Evolutionary conservation across 2,113 vertebrate genomes (phyloP), one percentile per base, ranked within the genome.

Genomic region (Otis tarda): DNA sequence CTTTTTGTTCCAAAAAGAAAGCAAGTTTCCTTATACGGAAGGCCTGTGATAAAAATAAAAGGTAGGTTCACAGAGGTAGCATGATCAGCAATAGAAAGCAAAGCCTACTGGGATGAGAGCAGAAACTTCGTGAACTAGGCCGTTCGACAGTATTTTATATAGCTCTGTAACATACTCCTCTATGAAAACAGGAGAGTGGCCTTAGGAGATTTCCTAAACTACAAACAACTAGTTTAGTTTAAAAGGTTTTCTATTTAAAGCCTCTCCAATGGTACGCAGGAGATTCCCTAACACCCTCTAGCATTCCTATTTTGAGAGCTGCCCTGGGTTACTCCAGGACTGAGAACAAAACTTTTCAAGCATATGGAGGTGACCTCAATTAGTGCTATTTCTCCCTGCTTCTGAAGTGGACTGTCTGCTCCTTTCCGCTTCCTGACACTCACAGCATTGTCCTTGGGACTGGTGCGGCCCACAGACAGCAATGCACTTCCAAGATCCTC

Each of bases 231-330:
- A 49, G 35, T 85, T 52, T 52, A 55, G 30, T 90, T 86, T 90
- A 83, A 94, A 93, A 93, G 59, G 35, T 78, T 95, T 95, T 90
- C 82, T 89, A 64, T 90, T 93, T 82, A 89, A 87, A 89, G 28
- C 12, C 39, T 79, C 57, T 83, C 78, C 80, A 74, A 19, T 37
- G 20, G 65, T 67, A 87, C 88, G 43, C 73, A 50, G 39, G 83
- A 90, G 86, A 71, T 82, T 71, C 53, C 69, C 28, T 61, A 90
- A 89, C 70, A 78, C 35, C 30, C 30, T 92, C 79, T 30, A 47
- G 33, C 65, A 45, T 43, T 87, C 39, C 74, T 95, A 6, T 79
- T 84, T 65, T 91, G 39, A 87, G 53, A 93, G 12, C 39, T 64
- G 60, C 27, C 24, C 73, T 71, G 30, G n/a, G 43, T 59, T 87